phyloP scores from a whole-genome alignment of 53 echinoderm and acorn worm species.

The Stichopus horrens region DNA sequence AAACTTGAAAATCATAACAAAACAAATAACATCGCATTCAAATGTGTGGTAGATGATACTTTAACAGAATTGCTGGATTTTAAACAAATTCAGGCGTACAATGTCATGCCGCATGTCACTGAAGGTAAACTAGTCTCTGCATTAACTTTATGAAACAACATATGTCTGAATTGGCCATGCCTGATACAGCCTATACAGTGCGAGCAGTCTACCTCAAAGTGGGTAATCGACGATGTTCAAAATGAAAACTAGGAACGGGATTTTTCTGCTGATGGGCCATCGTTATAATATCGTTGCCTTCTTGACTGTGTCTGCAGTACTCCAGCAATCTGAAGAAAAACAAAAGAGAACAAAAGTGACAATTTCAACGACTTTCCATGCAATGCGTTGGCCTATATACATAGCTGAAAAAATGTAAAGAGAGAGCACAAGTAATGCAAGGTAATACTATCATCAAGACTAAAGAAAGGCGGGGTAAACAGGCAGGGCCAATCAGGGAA shows the following conservation, averaged over 20 bases:
- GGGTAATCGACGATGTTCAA: constrained; percentile 79
- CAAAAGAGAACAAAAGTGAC: neutral
- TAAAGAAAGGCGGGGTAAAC: too few species aligned
- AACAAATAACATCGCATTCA: too few species aligned
- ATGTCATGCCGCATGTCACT: neutral
- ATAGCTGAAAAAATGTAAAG: neutral
- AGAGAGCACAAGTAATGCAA: too few species aligned
- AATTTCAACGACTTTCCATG: neutral
- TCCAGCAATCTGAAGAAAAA: constrained; percentile 70
- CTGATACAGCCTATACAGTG: too few species aligned
- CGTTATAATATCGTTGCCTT: constrained; percentile 73
- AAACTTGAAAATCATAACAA: too few species aligned
- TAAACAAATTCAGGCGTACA: too few species aligned
- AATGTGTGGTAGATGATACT: neutral
- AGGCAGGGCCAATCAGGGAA: too few species aligned
- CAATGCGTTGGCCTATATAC: neutral
- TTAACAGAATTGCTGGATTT: too few species aligned
- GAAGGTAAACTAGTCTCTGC: neutral
- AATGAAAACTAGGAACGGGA: constrained; percentile 89
- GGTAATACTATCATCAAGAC: too few species aligned
- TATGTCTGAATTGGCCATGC: too few species aligned
- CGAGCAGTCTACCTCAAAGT: constrained; percentile 62
- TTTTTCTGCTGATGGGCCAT: constrained; percentile 67
- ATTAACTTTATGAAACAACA: neutral
- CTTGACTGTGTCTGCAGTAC: constrained; percentile 66